phyloP scores from a whole-genome alignment of 2,113 vertebrate genomes.

The Halichoeres trimaculatus region DNA sequence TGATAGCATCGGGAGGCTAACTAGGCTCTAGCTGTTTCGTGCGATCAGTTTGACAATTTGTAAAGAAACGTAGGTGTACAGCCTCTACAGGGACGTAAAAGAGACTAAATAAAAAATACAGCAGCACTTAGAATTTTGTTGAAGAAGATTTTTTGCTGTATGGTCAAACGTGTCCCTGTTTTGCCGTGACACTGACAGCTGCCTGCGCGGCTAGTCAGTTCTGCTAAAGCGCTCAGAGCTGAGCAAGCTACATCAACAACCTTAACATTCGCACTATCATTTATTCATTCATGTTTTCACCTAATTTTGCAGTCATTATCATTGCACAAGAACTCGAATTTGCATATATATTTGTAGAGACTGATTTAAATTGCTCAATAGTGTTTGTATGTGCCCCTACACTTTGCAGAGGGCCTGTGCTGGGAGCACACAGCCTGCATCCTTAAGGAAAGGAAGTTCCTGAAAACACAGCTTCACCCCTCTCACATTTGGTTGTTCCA shows the following conservation, averaged over 20 bases:
- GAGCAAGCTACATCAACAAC: slow-evolving; percentile 47
- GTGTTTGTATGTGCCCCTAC: background rate
- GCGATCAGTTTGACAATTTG: slow-evolving; percentile 24
- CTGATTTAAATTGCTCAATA: background rate
- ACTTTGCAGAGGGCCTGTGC: slow-evolving; percentile 37
- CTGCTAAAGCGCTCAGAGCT: slow-evolving; percentile 8
- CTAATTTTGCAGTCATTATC: accelerated
- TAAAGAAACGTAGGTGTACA: background rate
- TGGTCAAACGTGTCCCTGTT: background rate
- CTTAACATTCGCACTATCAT: background rate
- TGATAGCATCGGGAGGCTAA: slow-evolving; percentile 64
- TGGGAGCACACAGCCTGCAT: slow-evolving; percentile 32
- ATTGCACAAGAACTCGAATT: background rate
- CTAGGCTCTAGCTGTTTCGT: slow-evolving; percentile 23
- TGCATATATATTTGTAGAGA: background rate
- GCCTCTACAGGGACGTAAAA: background rate
- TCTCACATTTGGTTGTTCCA: background rate
- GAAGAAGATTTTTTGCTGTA: background rate
- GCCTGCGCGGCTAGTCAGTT: slow-evolving; percentile 14
- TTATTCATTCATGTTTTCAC: background rate
- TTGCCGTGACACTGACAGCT: slow-evolving; percentile 65
- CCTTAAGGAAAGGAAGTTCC: slow-evolving; percentile 24
- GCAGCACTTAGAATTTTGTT: background rate
- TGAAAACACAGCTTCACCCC: slow-evolving; percentile 16
- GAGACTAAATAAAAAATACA: accelerated